Percentiles rank a stretch among this genome's conserved stretches.
Conservation (phyloP, 2,113 vertebrate genomes). For the Bostrychus sinensis region DNA sequence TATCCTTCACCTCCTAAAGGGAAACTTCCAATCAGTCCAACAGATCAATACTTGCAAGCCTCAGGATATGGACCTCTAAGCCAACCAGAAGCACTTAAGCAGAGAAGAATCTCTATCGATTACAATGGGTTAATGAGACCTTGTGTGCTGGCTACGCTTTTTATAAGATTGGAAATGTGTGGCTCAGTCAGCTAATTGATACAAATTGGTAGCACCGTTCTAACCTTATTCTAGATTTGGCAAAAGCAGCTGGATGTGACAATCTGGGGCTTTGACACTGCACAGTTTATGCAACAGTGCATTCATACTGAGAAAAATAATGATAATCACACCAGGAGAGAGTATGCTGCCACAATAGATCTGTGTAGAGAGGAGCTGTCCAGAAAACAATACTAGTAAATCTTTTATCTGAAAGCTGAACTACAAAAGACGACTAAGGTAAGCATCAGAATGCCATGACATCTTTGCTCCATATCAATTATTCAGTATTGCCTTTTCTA, state of each 20-base stretch:
- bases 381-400: conserved; percentile 50
- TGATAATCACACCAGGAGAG: conserved; percentile 3
- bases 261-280: conserved; percentile 22
- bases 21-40: conserved; percentile 69
- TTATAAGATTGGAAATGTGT: conserved; percentile 17
- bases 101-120: conserved; percentile 65
- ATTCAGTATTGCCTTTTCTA: conserved; percentile 73
- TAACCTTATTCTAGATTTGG: conserved; percentile 25
- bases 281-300: conserved; percentile 8
- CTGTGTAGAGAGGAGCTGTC: conserved; percentile 27
- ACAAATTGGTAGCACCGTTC: conserved; percentile 34
- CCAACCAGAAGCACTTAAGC: conserved; percentile 70
- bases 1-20: conserved; percentile 59
- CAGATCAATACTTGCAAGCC: conserved; percentile 70
- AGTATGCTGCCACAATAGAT: conserved; percentile 38
- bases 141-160: conserved; percentile 41
- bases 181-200: conserved; percentile 45
- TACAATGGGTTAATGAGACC: conserved; percentile 67
- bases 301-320: conserved; percentile 20
- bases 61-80: conserved; percentile 61
- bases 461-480: conserved; percentile 72
- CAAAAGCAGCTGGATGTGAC: neutral
- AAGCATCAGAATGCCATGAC: conserved; percentile 65
- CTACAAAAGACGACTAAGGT: conserved; percentile 28
- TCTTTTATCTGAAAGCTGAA: conserved; percentile 58